Conservation (phyloP, 2,888 invertebrate species). For the Pherbina coryleti region DNA sequence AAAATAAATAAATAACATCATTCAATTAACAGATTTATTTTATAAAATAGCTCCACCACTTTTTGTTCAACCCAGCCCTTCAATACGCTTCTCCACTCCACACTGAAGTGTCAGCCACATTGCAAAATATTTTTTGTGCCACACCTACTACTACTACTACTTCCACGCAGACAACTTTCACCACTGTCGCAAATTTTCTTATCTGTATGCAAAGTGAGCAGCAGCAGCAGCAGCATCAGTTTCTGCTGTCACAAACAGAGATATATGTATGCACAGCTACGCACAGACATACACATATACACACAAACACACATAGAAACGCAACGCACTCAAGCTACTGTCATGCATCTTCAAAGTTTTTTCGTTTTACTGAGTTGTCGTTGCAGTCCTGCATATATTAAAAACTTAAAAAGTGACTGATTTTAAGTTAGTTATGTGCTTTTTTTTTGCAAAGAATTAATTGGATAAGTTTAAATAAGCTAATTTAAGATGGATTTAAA, state of each 20-base stretch:
- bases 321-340: not conserved
- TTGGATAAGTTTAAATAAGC: too few relatives aligned
- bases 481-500: too few relatives aligned
- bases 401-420: not conserved
- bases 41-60: not conserved
- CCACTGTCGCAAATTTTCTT: slow-evolving; percentile 33
- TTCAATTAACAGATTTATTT: not conserved
- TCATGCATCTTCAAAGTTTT: slow-evolving; percentile 14
- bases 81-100: not conserved
- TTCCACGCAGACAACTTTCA: not conserved
- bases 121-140: not conserved
- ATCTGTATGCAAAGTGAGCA: slow-evolving; percentile 37
- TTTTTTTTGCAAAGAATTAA: too few relatives aligned
- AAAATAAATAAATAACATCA: too few relatives aligned
- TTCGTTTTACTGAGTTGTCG: not conserved
- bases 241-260: not conserved
- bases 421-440: not conserved
- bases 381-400: not conserved
- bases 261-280: not conserved
- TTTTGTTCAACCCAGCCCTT: not conserved
- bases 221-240: slow-evolving; percentile 10
- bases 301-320: not conserved
- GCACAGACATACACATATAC: not conserved
- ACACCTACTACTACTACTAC: not conserved
- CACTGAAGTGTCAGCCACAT: not conserved